Evolutionary conservation across 2,797 vertebrate species (phyloP).

Genomic region (Sphenopsis melanotis): DNA sequence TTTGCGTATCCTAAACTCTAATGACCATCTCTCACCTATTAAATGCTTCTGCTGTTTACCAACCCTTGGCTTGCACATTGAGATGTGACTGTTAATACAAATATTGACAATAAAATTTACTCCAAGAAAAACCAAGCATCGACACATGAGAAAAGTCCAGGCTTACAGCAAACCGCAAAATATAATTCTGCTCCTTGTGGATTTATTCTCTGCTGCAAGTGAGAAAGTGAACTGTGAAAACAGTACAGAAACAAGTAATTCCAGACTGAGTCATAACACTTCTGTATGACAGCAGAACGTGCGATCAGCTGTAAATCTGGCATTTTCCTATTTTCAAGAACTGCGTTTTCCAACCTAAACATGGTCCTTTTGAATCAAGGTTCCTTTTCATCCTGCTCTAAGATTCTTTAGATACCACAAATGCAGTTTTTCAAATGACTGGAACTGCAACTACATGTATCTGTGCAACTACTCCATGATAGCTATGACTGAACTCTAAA

Average conservation of each 20-base stretch:
- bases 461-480: neutral
- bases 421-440: neutral
- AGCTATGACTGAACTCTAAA: neutral
- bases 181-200: neutral
- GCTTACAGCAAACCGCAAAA: neutral
- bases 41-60: neutral
- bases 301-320: neutral
- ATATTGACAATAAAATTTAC: neutral
- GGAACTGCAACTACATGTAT: neutral
- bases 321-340: neutral
- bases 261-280: neutral
- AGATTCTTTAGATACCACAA: neutral
- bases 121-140: neutral
- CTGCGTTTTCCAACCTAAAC: neutral
- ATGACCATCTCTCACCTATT: neutral
- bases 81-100: neutral
- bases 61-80: neutral
- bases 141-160: neutral
- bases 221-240: conserved; percentile 19
- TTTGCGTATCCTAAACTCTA: neutral
- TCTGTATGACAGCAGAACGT: neutral
- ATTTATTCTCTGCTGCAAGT: conserved; percentile 8
- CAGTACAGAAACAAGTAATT: neutral
- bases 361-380: neutral
- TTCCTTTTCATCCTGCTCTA: neutral